Base-by-base conservation (phyloP, 1,140 invertebrate species). In the Oreohelix idahoensis region DNA sequence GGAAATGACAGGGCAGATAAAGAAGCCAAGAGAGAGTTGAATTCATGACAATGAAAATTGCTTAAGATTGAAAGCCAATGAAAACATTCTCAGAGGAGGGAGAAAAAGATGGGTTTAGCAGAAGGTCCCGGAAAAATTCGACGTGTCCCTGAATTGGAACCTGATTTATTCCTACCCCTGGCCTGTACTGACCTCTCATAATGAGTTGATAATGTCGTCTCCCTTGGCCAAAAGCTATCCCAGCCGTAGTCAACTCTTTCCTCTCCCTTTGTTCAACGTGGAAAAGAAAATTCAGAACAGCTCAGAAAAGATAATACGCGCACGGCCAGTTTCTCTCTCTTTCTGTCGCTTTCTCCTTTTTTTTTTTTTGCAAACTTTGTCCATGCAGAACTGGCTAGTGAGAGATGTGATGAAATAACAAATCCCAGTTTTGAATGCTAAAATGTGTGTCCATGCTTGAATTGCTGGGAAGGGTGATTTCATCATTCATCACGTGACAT, bases 11-110 rank as follows among this genome's bases (percentile, higher is more conserved):
- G n/a, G 29, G 5, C n/a, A 66, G n/a, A 66, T 66, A 66, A 66
- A 66, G n/a, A 29, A 66, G 29, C n/a, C 63, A 5, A 17, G 63
- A 17, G 29, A 35, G 63, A 1, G n/a, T 66, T 66, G 32, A 66
- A 66, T 66, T 29, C n/a, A 32, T 32, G 63, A 66, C 63, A 66
- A 66, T 66, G 63, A 66, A 66, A 66, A 66, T 66, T 66, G 63
- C 63, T 66, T 66, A 66, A 66, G 63, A 66, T 66, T 66, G 63
- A 66, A 66, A 32, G 29, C 11, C 63, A 32, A 66, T 32, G 0
- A 66, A 66, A 10, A 32, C 2, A 66, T 35, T 66, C 63, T 66
- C 10, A 20, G 63, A 66, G 29, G 29, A 29, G 63, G 10, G 29
- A 23, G 17, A 32, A 66, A 32, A 66, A 66, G 1, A 66, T 32